Evolutionary conservation across 2,797 vertebrate species (phyloP), one percentile per base, ranked within the genome.

Genomic region (Halcyon chelicuti): DNA sequence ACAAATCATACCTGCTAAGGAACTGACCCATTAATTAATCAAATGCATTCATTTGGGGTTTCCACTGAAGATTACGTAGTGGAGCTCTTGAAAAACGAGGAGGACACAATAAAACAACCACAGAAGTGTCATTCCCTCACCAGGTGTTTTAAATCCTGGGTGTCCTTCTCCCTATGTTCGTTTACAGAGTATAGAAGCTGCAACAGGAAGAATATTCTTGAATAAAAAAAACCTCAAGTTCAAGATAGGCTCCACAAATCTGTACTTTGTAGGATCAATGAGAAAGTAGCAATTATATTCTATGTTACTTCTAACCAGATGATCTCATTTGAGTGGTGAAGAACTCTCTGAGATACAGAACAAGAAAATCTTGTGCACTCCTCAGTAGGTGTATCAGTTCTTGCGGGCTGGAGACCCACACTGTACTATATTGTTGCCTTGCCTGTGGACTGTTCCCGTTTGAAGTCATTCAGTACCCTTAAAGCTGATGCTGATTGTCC

Each of bases 361-460:
- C 44, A 95, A 76, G 93, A 96, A 96, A 88, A 70, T 60, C 18
- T 72, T 72, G 31, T n/a, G 61, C 25, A 16, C 8, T 77, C 52
- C 39, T 74, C 42, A 47, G 44, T 1, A 68, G 52, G 42, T 42
- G 26, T 42, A 37, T 47, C 13, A 51, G 74, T 88, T 83, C 74
- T 28, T 51, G 13, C 4, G 21, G n/a, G 54, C 58, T 61, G 25
- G 39, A 46, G 57, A 49, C 42, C n/a, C 39, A 42, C 49, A 42
- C 55, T 33, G 28, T 60, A 84, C 40, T 22, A 22, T 31, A 16
- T 3, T 42, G 25, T 35, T 73, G 66, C 40, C 47, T 85, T 73
- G n/a, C 61, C 72, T 42, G 15, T 47, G 19, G 54, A 67, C 68
- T 65, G 40, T 17, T 94, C 29, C 74, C 3, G 0, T 35, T 35